A percentile compares a stretch with the other conserved stretches of the same genome.
phyloP scores from a whole-genome alignment of 1,140 invertebrate genomes.

The Drosophila busckii region DNA sequence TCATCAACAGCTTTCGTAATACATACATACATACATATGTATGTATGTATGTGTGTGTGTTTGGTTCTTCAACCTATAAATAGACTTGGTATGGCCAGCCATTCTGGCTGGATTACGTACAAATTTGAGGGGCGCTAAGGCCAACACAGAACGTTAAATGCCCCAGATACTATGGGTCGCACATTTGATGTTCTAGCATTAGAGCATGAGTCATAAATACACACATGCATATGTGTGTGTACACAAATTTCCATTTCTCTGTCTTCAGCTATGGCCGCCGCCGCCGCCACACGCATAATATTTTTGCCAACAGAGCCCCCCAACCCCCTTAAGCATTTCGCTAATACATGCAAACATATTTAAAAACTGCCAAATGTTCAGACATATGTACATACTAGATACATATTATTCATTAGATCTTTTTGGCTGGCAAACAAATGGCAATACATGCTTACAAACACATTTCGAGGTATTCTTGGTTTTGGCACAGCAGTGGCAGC shows the following conservation, averaged over 20 bases:
- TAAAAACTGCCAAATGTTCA: constrained; percentile 23
- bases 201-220: constrained; percentile 16
- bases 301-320: constrained; percentile 6
- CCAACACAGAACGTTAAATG: constrained; percentile 18
- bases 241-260: constrained; percentile 25
- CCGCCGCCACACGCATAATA: constrained; percentile 5
- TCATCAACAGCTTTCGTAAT: too few species aligned
- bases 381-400: too few species aligned
- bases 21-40: too few species aligned
- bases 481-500: constrained; percentile 11
- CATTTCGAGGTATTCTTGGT: background rate
- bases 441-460: background rate
- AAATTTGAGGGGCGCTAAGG: constrained; percentile 26
- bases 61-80: constrained; percentile 15
- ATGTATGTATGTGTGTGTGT: too few species aligned
- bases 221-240: background rate
- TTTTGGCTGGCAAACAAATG: background rate
- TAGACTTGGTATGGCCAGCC: constrained; percentile 7
- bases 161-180: constrained; percentile 36
- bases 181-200: constrained; percentile 7
- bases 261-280: constrained; percentile 4
- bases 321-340: background rate
- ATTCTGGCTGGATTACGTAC: constrained; percentile 29
- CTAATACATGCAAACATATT: constrained; percentile 14
- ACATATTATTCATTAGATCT: background rate